Percentiles rank a stretch among this genome's conserved stretches.
Conservation (phyloP, 2,113 vertebrate genomes). For the Girardinichthys multiradiatus region DNA sequence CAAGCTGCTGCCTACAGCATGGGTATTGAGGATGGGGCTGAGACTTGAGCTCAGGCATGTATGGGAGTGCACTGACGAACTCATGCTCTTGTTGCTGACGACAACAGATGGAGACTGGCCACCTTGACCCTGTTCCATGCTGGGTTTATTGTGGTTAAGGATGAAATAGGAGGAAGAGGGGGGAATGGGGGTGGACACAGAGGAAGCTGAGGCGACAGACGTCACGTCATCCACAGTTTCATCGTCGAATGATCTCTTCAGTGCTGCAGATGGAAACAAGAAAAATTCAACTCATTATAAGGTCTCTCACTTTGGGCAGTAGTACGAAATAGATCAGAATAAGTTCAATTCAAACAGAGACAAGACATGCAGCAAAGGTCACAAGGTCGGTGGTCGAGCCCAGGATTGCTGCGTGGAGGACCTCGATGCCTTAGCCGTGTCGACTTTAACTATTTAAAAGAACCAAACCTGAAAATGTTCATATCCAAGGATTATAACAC, state of each 20-base stretch:
- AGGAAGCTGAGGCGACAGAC: slow-evolving; percentile 68
- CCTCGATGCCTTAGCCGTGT: too few relatives aligned
- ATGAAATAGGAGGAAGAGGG: slow-evolving; percentile 51
- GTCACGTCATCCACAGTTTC: slow-evolving; percentile 81
- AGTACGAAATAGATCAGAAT: too few relatives aligned
- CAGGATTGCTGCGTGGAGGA: too few relatives aligned
- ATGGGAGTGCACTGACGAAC: slow-evolving; percentile 56
- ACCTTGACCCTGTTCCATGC: slow-evolving; percentile 48
- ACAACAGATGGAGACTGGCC: slow-evolving; percentile 31
- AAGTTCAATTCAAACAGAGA: too few relatives aligned
- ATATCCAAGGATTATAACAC: too few relatives aligned
- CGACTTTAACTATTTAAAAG: too few relatives aligned
- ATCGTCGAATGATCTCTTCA: slow-evolving; percentile 88
- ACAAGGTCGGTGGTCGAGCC: too few relatives aligned
- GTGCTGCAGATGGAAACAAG: slow-evolving; percentile 74
- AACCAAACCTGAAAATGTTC: too few relatives aligned
- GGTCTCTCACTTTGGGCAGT: background rate
- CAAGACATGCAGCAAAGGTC: too few relatives aligned
- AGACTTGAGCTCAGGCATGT: slow-evolving; percentile 57
- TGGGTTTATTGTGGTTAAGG: slow-evolving; percentile 61
- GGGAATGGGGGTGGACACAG: slow-evolving; percentile 64
- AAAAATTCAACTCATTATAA: background rate
- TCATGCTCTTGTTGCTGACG: slow-evolving; percentile 49
- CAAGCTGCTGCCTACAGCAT: slow-evolving; percentile 68
- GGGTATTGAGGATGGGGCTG: slow-evolving; percentile 70